Evolutionary conservation across 2,888 invertebrate genomes (phyloP).

Genomic region (Frankliniella fusca): DNA sequence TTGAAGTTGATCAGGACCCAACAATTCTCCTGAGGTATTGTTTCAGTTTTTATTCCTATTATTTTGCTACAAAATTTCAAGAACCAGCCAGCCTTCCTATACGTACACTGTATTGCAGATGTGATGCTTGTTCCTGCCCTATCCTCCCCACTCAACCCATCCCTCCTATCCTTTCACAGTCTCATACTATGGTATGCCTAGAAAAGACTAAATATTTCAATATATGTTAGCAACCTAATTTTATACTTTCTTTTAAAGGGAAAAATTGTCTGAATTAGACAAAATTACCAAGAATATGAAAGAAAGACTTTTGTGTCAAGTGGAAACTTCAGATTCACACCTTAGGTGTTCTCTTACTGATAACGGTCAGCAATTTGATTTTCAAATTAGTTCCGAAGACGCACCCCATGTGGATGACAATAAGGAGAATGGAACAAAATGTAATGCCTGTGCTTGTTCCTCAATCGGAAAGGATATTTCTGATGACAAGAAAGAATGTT

Average conservation of each 20-base stretch:
- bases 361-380: too few relatives aligned
- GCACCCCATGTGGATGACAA: too few relatives aligned
- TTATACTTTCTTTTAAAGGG: neutral
- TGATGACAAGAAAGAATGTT: neutral
- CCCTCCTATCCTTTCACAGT: neutral
- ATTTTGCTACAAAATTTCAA: neutral
- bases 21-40: neutral
- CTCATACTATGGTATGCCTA: too few relatives aligned
- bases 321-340: neutral
- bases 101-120: neutral
- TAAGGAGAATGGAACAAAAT: neutral
- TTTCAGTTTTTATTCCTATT: neutral
- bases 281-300: neutral
- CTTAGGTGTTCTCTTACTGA: too few relatives aligned
- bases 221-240: neutral
- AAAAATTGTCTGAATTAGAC: neutral
- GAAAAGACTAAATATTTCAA: too few relatives aligned
- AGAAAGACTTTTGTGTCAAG: neutral
- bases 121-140: conserved; percentile 4
- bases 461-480: neutral
- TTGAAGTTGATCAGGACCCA: neutral
- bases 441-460: neutral
- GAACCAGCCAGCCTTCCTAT: neutral
- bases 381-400: too few relatives aligned
- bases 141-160: neutral